phyloP scores from a whole-genome alignment of 2,113 vertebrate genomes.

The Uropsilus gracilis region DNA sequence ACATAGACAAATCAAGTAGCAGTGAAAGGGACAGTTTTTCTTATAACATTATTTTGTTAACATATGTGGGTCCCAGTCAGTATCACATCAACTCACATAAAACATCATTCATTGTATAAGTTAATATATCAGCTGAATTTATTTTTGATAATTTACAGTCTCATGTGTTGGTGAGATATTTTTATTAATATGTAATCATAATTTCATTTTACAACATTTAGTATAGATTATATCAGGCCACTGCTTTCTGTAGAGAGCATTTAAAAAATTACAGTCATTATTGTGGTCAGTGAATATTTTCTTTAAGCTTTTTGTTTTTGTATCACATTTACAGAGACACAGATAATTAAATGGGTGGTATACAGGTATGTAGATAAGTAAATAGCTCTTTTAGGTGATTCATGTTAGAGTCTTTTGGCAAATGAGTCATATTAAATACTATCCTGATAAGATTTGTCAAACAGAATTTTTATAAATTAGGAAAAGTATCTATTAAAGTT shows the following conservation, averaged over 20 bases:
- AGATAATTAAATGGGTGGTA: neutral
- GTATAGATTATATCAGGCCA: conserved; percentile 13
- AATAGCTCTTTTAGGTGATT: neutral
- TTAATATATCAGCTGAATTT: conserved; percentile 58
- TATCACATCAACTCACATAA: conserved; percentile 42
- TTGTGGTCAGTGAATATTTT: too few relatives aligned
- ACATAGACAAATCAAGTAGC: neutral
- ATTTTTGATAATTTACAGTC: conserved; percentile 68
- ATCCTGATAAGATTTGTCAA: neutral
- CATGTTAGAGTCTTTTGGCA: neutral
- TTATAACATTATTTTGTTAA: conserved; percentile 12
- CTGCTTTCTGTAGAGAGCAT: neutral
- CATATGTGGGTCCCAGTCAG: neutral
- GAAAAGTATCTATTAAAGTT: too few relatives aligned
- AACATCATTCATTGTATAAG: neutral
- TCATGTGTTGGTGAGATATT: conserved; percentile 48
- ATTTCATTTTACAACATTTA: conserved; percentile 7
- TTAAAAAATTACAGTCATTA: conserved; percentile 46
- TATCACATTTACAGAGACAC: neutral
- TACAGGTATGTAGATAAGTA: neutral
- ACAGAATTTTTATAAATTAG: conserved; percentile 21
- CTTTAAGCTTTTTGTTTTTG: conserved; percentile 34
- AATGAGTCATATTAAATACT: neutral
- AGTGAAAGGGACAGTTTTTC: neutral
- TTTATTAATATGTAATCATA: conserved; percentile 16